Evolutionary conservation across 2,888 invertebrate genomes (phyloP).

Genomic region (Drosophila seclusa): DNA sequence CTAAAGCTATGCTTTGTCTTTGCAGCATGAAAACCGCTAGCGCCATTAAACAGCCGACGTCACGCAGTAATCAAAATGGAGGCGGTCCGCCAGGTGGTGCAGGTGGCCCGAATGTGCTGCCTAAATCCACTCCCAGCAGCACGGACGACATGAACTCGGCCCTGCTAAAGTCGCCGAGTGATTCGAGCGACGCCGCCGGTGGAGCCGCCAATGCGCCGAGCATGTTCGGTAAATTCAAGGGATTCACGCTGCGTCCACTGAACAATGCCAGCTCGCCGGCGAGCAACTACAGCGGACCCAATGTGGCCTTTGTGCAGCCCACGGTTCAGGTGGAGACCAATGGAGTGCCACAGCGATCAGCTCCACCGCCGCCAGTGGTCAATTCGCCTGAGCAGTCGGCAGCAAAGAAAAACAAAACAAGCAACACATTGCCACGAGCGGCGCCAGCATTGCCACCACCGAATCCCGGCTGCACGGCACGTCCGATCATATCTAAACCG

Average conservation of each 20-base stretch:
- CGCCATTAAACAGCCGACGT: constrained; percentile 66
- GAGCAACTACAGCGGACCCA: constrained; percentile 83
- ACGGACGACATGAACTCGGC: constrained; percentile 91
- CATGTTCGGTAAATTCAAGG: constrained; percentile 94
- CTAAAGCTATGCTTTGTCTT: constrained; percentile 29
- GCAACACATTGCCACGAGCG: constrained; percentile 61
- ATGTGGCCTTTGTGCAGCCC: constrained; percentile 86
- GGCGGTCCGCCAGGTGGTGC: constrained; percentile 58
- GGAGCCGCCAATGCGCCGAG: constrained; percentile 85
- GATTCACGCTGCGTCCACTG: constrained; percentile 89
- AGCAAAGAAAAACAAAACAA: constrained; percentile 58
- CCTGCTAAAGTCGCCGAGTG: constrained; percentile 87
- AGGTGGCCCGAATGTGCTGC: constrained; percentile 71
- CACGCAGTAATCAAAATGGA: constrained; percentile 60
- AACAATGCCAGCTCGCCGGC: constrained; percentile 79
- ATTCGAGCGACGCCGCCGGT: constrained; percentile 86
- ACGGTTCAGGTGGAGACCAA: constrained; percentile 78
- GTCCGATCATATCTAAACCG: constrained; percentile 93
- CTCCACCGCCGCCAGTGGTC: constrained; percentile 88
- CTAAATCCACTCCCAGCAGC: constrained; percentile 87
- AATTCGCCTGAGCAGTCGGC: constrained; percentile 58
- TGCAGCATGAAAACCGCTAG: constrained; percentile 82
- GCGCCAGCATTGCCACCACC: constrained; percentile 88
- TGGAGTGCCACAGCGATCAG: constrained; percentile 85
- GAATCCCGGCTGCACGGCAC: constrained; percentile 87